phyloP scores from a whole-genome alignment of 2,888 invertebrate genomes.

The Scelioninae gen. 2 region DNA sequence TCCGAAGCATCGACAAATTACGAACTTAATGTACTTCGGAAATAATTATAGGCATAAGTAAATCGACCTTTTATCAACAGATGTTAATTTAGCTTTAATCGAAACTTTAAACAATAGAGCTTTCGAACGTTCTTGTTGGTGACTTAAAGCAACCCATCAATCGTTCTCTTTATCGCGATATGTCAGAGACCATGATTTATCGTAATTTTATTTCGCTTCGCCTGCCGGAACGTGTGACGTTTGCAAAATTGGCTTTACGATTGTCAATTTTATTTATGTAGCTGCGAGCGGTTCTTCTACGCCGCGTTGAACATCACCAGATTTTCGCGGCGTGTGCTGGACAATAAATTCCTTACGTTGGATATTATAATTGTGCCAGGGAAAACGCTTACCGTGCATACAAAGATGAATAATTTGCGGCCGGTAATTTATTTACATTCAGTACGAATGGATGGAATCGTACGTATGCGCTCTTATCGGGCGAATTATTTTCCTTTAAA shows the following conservation, averaged over 20 bases:
- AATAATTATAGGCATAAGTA: too few relatives aligned
- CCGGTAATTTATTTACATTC: conserved; percentile 38
- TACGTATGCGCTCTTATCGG: conserved; percentile 13
- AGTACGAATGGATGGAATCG: neutral
- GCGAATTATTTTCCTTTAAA: conserved; percentile 21
- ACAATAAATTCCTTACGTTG: conserved; percentile 49
- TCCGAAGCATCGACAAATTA: too few relatives aligned
- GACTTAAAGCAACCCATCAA: conserved; percentile 24
- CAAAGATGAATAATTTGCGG: conserved; percentile 35
- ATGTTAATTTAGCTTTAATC: too few relatives aligned
- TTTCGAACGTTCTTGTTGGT: neutral
- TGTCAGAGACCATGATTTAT: conserved; percentile 39
- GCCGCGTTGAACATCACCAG: conserved; percentile 15
- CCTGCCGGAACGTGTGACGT: conserved; percentile 32
- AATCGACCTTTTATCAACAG: too few relatives aligned
- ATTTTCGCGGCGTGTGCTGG: conserved; percentile 32
- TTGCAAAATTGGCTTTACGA: conserved; percentile 48
- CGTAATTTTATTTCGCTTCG: conserved; percentile 36
- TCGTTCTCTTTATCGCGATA: conserved; percentile 17
- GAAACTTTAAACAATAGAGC: too few relatives aligned
- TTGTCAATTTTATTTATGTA: conserved; percentile 56
- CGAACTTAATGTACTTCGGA: too few relatives aligned
- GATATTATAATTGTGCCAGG: conserved; percentile 45
- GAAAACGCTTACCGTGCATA: conserved; percentile 41
- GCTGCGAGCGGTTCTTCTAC: neutral